Evolutionary conservation across 2,888 invertebrate genomes (phyloP).

Genomic region (Aphrophora alni): DNA sequence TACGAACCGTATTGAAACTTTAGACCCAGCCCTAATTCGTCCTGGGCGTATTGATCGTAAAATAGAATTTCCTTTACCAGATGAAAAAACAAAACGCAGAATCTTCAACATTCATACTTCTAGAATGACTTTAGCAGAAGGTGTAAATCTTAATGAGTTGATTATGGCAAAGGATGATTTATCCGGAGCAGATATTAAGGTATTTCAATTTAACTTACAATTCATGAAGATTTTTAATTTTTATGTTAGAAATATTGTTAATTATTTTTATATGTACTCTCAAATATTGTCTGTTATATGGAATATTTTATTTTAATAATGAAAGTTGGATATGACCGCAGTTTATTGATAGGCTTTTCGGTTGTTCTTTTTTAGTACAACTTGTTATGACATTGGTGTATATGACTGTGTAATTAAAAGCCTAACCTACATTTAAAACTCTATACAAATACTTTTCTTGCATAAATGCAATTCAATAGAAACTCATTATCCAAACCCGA

Average conservation of each 20-base stretch:
- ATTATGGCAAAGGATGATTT: conserved; percentile 99
- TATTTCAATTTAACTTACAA: conserved; percentile 56
- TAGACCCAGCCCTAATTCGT: conserved; percentile 97
- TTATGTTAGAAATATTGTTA: not conserved
- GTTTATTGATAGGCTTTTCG: too few relatives aligned
- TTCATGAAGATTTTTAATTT: not conserved
- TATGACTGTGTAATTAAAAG: too few relatives aligned
- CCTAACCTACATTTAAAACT: too few relatives aligned
- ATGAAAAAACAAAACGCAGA: conserved; percentile 96
- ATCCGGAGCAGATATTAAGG: conserved; percentile 96
- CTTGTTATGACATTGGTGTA: too few relatives aligned
- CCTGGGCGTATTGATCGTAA: conserved; percentile 99
- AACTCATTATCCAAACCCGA: too few relatives aligned
- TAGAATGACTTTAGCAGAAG: conserved; percentile 97
- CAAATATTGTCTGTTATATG: too few relatives aligned
- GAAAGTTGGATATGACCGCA: too few relatives aligned
- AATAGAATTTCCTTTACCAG: conserved; percentile 98
- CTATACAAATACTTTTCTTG: too few relatives aligned
- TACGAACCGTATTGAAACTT: conserved; percentile 96
- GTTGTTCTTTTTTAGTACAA: too few relatives aligned
- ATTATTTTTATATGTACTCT: not conserved
- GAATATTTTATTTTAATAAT: not conserved
- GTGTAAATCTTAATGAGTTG: conserved; percentile 95
- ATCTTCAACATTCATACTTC: conserved; percentile 99
- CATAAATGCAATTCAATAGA: too few relatives aligned